Evolutionary conservation across 2,888 invertebrate genomes (phyloP), one percentile per base, ranked within the genome.

Genomic region (Meiosimyza platycephala): DNA sequence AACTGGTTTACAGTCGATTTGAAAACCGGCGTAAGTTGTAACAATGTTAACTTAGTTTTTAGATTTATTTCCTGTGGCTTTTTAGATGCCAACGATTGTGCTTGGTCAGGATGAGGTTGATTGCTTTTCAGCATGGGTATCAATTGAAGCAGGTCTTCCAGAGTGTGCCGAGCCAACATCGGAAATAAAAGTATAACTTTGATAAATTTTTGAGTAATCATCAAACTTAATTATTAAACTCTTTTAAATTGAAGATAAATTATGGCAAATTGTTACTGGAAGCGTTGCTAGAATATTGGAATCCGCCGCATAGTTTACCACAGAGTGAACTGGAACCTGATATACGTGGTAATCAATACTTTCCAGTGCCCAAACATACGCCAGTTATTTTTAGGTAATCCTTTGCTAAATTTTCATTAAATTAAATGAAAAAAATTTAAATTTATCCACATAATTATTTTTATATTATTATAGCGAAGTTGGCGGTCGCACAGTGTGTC

Each of bases 1-100:
- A 98, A 96, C 88, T 99, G 99, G 99, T 99, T 99, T 86, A 95
- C 95, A 78, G 97, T 99, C 60, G 99, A 99, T 89, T 91, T 99
- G 63, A 99, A 99, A 89, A 99, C 98, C 74, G 99, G 99, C 76
- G 95, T 96, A 88, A 87, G 91, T 79, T 28, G 6, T 28, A 12
- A 63, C 28, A 63, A 63, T 15, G 48, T 40, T 63, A 9, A 33
- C 13, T 15, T 40, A 28, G 60, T 60, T 60, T 3, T 15, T 28
- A 22, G 22, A 28, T 40, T n/a, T 11, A 22, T 60, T 33, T 40
- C 9, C 40, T 40, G 40, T n/a, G 51, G 63, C 51, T 71, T 60
- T 75, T 11, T 78, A 95, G 95, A 95, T 99, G 95, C 89, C 99
- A 81, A 98, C 98, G 11, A 96, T 99, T 85, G 98, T 99, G 84